Evolutionary conservation across 2,113 vertebrate species (phyloP).

Genomic region (Riparia riparia): DNA sequence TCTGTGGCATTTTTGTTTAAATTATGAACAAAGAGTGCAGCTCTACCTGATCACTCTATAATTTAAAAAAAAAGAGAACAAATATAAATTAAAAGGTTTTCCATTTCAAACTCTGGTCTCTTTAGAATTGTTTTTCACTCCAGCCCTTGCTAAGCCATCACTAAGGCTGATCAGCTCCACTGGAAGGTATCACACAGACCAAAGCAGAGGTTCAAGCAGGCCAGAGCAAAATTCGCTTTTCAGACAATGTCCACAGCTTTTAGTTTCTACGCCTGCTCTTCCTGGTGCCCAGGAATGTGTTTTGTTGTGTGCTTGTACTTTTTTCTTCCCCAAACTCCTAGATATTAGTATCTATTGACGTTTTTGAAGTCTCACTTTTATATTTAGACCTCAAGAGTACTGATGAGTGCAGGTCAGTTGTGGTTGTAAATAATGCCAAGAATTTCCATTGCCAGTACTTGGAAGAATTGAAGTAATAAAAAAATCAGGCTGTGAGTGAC

Average conservation of each 20-base stretch:
- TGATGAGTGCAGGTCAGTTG: constrained; percentile 13
- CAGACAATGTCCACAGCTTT: background rate
- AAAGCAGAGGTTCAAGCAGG: background rate
- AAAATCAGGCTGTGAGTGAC: constrained; percentile 55
- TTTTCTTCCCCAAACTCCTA: background rate
- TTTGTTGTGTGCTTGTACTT: background rate
- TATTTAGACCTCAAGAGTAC: constrained; percentile 23
- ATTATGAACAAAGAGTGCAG: background rate
- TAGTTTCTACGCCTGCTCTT: background rate
- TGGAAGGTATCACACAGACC: background rate
- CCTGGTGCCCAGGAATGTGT: background rate
- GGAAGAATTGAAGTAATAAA: constrained; percentile 61
- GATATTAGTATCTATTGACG: background rate
- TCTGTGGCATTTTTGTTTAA: background rate
- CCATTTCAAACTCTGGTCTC: background rate
- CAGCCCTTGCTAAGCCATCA: background rate
- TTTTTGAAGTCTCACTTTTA: background rate
- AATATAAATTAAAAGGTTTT: background rate
- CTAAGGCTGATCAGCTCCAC: background rate
- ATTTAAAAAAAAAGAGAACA: background rate
- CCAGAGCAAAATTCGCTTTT: background rate
- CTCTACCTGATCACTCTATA: background rate
- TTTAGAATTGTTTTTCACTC: background rate
- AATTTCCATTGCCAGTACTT: constrained; percentile 13
- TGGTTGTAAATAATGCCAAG: constrained; percentile 46